Evolutionary conservation across 2,888 invertebrate genomes (phyloP).

Genomic region (Caradrina kadenii): DNA sequence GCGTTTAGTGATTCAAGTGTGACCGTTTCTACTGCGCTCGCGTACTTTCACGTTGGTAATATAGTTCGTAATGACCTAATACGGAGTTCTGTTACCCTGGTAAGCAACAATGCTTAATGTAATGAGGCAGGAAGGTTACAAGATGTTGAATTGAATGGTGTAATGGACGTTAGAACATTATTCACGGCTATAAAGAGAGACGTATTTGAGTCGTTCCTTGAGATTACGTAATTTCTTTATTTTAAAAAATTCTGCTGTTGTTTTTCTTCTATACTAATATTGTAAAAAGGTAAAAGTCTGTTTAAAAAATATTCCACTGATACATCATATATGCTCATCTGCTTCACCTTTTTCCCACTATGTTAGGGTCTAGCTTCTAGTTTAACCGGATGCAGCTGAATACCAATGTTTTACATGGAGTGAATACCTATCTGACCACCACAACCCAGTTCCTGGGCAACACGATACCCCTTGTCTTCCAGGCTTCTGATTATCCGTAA

Average conservation of each 20-base stretch:
- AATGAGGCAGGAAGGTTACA: slow-evolving; percentile 60
- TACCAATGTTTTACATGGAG: too few relatives aligned
- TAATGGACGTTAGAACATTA: slow-evolving; percentile 53
- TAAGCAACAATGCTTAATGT: slow-evolving; percentile 59
- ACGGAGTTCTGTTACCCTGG: slow-evolving; percentile 59
- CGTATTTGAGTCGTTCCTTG: slow-evolving; percentile 35
- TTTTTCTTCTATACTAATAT: neutral
- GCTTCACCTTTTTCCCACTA: too few relatives aligned
- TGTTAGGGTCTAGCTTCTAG: too few relatives aligned
- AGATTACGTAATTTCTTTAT: neutral
- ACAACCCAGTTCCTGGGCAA: too few relatives aligned
- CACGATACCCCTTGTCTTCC: too few relatives aligned
- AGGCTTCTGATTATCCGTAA: too few relatives aligned
- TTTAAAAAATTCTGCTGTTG: neutral
- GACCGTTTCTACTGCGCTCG: slow-evolving; percentile 59
- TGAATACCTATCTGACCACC: too few relatives aligned
- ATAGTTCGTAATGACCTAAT: slow-evolving; percentile 61
- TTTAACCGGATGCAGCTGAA: too few relatives aligned
- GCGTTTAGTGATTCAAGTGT: slow-evolving; percentile 71
- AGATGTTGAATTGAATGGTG: slow-evolving; percentile 62
- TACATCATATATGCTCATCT: too few relatives aligned
- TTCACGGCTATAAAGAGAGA: slow-evolving; percentile 45
- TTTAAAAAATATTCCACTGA: too few relatives aligned
- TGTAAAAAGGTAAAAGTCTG: too few relatives aligned
- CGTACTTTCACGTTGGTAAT: slow-evolving; percentile 58